Evolutionary conservation across 1,140 invertebrate genomes (phyloP).

Genomic region (Drosophila albomicans): DNA sequence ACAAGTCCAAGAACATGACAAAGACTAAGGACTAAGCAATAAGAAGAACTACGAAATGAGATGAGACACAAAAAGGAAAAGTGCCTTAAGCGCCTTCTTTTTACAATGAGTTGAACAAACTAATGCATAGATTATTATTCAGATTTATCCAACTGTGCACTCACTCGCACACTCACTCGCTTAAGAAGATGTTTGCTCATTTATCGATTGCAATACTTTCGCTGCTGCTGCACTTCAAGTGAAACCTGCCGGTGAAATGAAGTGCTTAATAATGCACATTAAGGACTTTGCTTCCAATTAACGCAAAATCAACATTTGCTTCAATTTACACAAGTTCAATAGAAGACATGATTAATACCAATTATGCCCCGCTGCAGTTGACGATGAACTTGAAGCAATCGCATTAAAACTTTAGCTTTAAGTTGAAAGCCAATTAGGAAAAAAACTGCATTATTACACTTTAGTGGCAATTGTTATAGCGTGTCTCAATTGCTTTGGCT

Average conservation of each 20-base stretch:
- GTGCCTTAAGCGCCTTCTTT: background rate
- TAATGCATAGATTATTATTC: constrained; percentile 3
- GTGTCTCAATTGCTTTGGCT: too few relatives aligned
- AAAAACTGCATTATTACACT: too few relatives aligned
- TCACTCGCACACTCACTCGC: background rate
- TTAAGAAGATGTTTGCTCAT: background rate
- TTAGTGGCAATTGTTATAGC: too few relatives aligned
- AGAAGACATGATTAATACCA: too few relatives aligned
- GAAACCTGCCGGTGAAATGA: too few relatives aligned
- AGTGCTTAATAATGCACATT: background rate
- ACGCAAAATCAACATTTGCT: background rate
- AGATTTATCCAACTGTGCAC: background rate
- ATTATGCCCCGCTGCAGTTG: too few relatives aligned
- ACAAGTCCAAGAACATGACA: constrained; percentile 32
- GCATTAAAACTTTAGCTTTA: too few relatives aligned
- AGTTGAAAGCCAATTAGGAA: too few relatives aligned
- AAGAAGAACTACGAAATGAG: constrained; percentile 3
- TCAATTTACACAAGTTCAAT: background rate
- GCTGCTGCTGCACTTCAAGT: background rate
- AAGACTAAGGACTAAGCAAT: background rate
- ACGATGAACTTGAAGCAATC: too few relatives aligned
- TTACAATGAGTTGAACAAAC: constrained; percentile 1
- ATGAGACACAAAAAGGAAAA: background rate
- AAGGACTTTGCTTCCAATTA: background rate
- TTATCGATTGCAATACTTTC: background rate